These are phyloP conservation scores for Aptenodytes patagonicus DNA, from an alignment of 2,113 vertebrate genomes.

Conservation along the genomic window DNA sequence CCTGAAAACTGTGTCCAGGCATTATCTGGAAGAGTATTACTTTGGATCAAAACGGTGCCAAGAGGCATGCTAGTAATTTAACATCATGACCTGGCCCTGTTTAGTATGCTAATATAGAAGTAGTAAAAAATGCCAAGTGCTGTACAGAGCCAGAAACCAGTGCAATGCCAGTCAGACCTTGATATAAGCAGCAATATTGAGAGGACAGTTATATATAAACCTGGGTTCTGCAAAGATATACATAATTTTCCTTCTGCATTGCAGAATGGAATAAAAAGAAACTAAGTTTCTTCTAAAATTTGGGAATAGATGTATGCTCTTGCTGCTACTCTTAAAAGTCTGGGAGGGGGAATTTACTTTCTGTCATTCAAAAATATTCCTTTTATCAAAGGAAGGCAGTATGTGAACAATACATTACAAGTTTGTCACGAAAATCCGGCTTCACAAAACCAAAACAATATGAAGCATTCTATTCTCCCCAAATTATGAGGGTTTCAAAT, in stretches of 20 bases:
- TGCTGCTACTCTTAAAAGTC: background rate
- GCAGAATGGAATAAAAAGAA: background rate
- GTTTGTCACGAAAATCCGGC: background rate
- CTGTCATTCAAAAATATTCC: background rate
- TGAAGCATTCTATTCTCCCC: background rate
- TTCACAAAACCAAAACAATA: constrained; percentile 20
- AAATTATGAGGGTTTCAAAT: constrained; percentile 6
- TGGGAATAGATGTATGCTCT: background rate
- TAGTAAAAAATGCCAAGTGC: background rate
- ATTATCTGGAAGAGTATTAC: background rate
- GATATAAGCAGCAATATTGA: background rate
- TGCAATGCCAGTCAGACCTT: background rate
- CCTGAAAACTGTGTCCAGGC: background rate
- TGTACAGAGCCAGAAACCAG: background rate
- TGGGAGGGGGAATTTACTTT: background rate
- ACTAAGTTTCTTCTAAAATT: background rate
- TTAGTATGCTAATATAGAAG: background rate
- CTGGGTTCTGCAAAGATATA: background rate
- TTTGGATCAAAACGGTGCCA: background rate
- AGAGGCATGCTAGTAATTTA: background rate
- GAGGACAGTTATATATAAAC: background rate
- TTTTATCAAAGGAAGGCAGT: background rate
- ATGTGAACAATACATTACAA: background rate
- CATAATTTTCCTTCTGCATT: background rate
- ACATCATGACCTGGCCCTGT: background rate